Evolutionary conservation across 2,797 vertebrate genomes (phyloP), one percentile per base, ranked within the genome.

Genomic region (Alcedo atthis): DNA sequence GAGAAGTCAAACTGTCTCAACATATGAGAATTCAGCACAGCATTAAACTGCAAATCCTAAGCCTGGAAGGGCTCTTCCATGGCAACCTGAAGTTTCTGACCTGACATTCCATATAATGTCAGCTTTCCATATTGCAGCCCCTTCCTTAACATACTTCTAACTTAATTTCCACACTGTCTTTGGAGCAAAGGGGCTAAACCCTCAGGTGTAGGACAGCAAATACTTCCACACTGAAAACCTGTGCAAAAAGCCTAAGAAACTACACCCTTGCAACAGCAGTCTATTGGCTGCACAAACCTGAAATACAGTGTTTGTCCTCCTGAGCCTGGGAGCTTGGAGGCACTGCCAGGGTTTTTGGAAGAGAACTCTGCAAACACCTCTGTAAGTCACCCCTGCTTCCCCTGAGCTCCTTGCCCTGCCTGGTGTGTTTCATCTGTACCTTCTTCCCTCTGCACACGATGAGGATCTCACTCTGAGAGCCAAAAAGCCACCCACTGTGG

Each of bases 401-500:
- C 63, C 32, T 43, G 71, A 0, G 0, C 76, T 74, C 51, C 51
- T 69, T 71, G 22, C 35, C 32, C 32, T 78, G 64, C 45, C 30
- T 53, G 42, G 68, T 76, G 69, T 78, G 33, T 48, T 19, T 49
- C 71, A 64, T 69, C 63, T 68, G 15, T 40, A 42, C 62, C 91
- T 80, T 87, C 46, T 69, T 92, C 45, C 30, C 62, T 67, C 55
- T 87, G 84, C 55, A 54, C 19, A 45, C 87, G 86, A 83, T 63
- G 59, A 93, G 79, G 19, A 22, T 85, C 35, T 87, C 48, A 24
- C 13, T 85, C 67, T 17, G 33, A 89, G 13, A 90, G 79, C 81
- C 93, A 94, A 94, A 94, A 94, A 92, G 73, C 90, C 95, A 93
- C 94, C 90, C 90, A 89, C 94, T 85, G 88, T 1, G 76, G 69